A percentile compares a stretch with the other conserved stretches of the same genome.
These are phyloP conservation scores for Beris morrisii DNA, from an alignment of 2,888 invertebrate species.

Conservation along the genomic window DNA sequence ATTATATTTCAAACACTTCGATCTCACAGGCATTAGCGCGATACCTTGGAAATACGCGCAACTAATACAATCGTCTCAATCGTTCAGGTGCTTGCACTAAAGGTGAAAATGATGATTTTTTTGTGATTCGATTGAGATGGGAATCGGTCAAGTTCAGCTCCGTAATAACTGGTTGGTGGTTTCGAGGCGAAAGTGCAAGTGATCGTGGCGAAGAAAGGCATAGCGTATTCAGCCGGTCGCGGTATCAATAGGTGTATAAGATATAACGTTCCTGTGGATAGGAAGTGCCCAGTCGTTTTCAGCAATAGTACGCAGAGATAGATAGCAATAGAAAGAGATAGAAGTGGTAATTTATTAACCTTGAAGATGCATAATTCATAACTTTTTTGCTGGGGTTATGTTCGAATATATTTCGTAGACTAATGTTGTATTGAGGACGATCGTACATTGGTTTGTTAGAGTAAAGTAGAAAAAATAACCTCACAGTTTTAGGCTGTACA, in stretches of 20 bases:
- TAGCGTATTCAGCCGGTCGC: neutral
- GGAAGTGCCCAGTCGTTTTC: neutral
- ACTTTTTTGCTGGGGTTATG: neutral
- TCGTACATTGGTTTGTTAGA: too few species aligned
- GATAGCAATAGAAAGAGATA: neutral
- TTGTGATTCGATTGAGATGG: neutral
- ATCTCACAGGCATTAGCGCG: too few species aligned
- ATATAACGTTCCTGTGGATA: neutral
- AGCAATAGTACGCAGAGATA: too few species aligned
- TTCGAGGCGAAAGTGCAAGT: constrained; percentile 5
- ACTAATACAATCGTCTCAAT: too few species aligned
- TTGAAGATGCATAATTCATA: constrained; percentile 16
- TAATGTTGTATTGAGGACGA: too few species aligned
- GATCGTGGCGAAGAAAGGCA: constrained; percentile 9
- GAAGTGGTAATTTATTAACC: constrained; percentile 13
- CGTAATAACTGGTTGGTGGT: constrained; percentile 1
- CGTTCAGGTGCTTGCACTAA: neutral
- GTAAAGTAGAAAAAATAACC: too few species aligned
- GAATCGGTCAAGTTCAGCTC: constrained; percentile 25
- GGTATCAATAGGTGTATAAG: constrained; percentile 1
- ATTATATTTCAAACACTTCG: too few species aligned
- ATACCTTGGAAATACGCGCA: too few species aligned
- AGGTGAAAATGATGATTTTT: constrained; percentile 5
- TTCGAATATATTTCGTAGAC: too few species aligned
- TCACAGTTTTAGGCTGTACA: too few species aligned